Evolutionary conservation across 2,888 invertebrate genomes (phyloP), one percentile per base, ranked within the genome.

Genomic region (Loripinus fragilis): DNA sequence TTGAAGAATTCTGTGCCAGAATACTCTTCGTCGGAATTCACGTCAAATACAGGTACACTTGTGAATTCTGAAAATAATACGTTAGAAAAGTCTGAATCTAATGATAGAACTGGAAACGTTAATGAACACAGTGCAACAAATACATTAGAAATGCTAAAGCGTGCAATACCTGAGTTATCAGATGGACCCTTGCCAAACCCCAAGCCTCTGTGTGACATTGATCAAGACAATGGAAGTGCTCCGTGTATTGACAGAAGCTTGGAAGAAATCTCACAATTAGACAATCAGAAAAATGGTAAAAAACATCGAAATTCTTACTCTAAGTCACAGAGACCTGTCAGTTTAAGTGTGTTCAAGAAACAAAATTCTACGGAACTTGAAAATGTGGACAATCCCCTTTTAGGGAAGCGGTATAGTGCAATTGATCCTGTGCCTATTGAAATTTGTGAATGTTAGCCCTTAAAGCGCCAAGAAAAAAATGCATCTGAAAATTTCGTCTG

Each of bases 191-290:
- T 86, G 55, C 87, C 85, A 67, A 83, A 80, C 41, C 81, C 83
- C 71, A 85, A 81, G 65, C 83, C 83, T 73, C 71, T 83, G 12
- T 66, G 78, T 68, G 78, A 83, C 52, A 73, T 77, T 45, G 79
- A 72, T 78, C 48, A 80, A 52, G 85, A 87, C 30, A 72, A 87
- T 68, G 86, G 82, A 67, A 89, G 86, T 76, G 88, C 87, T 55
- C 91, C 89, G 5, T 90, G 91, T 76, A 91, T 91, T 68, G 91
- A 91, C 74, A 84, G 91, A 76, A 90, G 90, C 79, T 74, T 91
- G 69, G 91, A 91, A 73, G 90, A 90, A 81, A 90, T 91, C 35
- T 89, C 90, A 28, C 88, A 87, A 25, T 25, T 76, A 52, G 79
- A 78, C 72, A 76, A 76, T 75, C 71, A 72, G 55, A 83, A 81